Percentiles rank a stretch among this genome's conserved stretches.
These are phyloP conservation scores for Chymomyza caudatula DNA, from an alignment of 2,888 invertebrate species.

Conservation along the genomic window DNA sequence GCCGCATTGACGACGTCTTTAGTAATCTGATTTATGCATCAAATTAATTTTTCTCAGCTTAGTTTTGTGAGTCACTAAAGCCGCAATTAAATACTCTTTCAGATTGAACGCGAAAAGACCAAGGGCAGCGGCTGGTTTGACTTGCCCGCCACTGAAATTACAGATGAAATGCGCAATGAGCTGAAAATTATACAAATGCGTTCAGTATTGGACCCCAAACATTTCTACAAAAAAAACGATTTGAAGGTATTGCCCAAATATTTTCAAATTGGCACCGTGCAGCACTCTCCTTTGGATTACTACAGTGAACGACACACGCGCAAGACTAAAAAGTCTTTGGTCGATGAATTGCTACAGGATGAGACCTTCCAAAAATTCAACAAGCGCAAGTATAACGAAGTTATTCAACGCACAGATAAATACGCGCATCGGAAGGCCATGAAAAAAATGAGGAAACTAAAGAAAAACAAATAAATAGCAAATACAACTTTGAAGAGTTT, in stretches of 20 bases:
- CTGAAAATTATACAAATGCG: constrained; percentile 95
- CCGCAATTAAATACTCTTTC: constrained; percentile 29
- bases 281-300: constrained; percentile 92
- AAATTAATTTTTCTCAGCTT: background rate
- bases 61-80: background rate
- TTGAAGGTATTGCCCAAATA: constrained; percentile 92
- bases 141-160: constrained; percentile 92
- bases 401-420: constrained; percentile 83
- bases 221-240: constrained; percentile 96
- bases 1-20: constrained; percentile 77
- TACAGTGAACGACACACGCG: constrained; percentile 90
- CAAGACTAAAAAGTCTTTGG: constrained; percentile 92
- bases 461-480: constrained; percentile 74
- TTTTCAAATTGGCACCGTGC: constrained; percentile 91
- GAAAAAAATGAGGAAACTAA: constrained; percentile 84
- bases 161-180: constrained; percentile 92
- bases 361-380: constrained; percentile 90
- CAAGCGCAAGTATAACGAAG: constrained; percentile 88
- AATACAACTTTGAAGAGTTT: too few species aligned
- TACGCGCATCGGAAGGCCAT: constrained; percentile 86
- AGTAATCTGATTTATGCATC: constrained; percentile 76
- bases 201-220: constrained; percentile 92
- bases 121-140: constrained; percentile 94
- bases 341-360: constrained; percentile 95
- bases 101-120: constrained; percentile 87